These are phyloP conservation scores for Daphoenositta chrysoptera DNA, from an alignment of 2,113 vertebrate species.

Conservation along the genomic window DNA sequence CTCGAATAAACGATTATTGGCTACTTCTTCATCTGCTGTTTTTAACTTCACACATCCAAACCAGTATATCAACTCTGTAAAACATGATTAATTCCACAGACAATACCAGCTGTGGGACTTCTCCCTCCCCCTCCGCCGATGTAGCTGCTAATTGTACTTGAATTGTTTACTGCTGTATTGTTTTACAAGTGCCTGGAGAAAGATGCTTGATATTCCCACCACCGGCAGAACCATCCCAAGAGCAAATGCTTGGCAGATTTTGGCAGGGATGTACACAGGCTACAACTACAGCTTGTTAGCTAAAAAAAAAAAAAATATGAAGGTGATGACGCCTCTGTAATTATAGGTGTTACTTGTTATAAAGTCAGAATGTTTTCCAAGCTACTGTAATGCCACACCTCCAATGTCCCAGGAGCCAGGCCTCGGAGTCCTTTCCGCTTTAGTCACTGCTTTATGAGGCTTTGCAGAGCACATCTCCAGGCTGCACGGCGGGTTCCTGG, in stretches of 20 bases:
- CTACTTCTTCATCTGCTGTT: constrained; percentile 41
- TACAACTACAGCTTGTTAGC: constrained; percentile 65
- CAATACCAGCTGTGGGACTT: constrained; percentile 67
- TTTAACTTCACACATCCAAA: constrained; percentile 51
- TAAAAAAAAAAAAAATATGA: constrained; percentile 32
- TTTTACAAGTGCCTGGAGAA: constrained; percentile 69
- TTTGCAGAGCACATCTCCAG: constrained; percentile 3
- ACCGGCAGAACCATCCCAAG: constrained; percentile 48
- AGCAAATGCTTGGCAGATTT: constrained; percentile 66
- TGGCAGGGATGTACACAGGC: constrained; percentile 52
- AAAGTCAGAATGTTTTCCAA: constrained; percentile 74
- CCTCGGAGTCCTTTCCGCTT: constrained; percentile 42
- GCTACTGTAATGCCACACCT: constrained; percentile 61
- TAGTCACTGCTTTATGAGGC: constrained; percentile 56
- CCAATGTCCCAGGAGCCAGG: constrained; percentile 53
- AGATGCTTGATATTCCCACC: constrained; percentile 62
- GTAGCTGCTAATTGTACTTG: constrained; percentile 72
- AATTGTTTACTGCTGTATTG: constrained; percentile 74
- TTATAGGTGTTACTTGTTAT: constrained; percentile 76
- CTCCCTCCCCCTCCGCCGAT: constrained; percentile 51
- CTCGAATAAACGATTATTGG: not conserved
- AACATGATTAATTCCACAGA: constrained; percentile 72
- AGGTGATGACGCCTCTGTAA: constrained; percentile 75
- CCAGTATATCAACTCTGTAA: constrained; percentile 52
- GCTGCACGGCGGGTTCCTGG: not conserved